Conservation (phyloP, 2,113 vertebrate species). For the Amblyopsis rosae region DNA sequence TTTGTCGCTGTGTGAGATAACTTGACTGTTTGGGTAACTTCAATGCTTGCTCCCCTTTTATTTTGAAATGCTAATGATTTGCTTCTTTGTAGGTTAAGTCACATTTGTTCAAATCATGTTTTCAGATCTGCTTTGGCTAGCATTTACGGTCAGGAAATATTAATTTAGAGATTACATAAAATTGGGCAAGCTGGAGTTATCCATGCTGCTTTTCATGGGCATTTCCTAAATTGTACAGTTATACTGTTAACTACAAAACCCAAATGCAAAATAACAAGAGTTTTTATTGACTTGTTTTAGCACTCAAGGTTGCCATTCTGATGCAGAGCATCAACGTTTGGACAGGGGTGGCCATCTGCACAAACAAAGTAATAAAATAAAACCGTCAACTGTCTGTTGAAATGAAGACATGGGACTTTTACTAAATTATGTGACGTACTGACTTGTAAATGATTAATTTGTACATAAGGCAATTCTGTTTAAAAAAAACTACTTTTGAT, state of each 20-base stretch:
- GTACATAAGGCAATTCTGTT: conserved; percentile 22
- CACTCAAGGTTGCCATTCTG: conserved; percentile 16
- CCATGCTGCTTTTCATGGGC: too few relatives aligned
- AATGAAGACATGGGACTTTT: conserved; percentile 7
- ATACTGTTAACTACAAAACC: conserved; percentile 2
- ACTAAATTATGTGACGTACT: conserved; percentile 6
- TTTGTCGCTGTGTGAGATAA: conserved; percentile 59
- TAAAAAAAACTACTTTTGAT: conserved; percentile 25
- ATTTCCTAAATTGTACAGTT: not conserved
- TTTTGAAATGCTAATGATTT: conserved; percentile 49
- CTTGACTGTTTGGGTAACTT: conserved; percentile 32
- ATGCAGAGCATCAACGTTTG: conserved; percentile 10
- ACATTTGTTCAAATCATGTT: conserved; percentile 21
- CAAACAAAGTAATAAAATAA: not conserved
- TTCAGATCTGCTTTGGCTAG: conserved; percentile 2
- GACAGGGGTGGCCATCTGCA: not conserved
- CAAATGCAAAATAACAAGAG: conserved; percentile 7
- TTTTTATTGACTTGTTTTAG: conserved; percentile 52
- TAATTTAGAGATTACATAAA: too few relatives aligned
- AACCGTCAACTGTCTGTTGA: not conserved
- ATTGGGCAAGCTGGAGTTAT: too few relatives aligned
- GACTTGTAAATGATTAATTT: conserved; percentile 18
- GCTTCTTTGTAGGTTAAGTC: not conserved
- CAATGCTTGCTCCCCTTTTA: conserved; percentile 38
- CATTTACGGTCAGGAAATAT: not conserved